These are phyloP conservation scores for Leucoptera coffeella DNA, from an alignment of 2,888 invertebrate genomes.

Conservation along the genomic window DNA sequence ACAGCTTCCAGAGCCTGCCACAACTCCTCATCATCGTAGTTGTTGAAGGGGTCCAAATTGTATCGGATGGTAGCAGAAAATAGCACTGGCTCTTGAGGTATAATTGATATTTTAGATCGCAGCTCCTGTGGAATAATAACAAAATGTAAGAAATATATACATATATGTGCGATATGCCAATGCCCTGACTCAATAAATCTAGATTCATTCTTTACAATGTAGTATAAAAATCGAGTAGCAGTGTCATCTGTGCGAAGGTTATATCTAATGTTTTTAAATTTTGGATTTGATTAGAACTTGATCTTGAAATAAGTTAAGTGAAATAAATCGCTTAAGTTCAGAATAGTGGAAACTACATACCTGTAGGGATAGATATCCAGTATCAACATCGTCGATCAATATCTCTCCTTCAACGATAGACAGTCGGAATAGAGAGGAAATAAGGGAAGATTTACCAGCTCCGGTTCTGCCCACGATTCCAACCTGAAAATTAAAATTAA, in stretches of 20 bases:
- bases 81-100: conserved; percentile 71
- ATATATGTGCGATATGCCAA: too few species aligned
- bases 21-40: conserved; percentile 60
- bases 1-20: conserved; percentile 71
- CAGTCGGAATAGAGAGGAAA: conserved; percentile 72
- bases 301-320: too few species aligned
- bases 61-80: conserved; percentile 67
- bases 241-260: too few species aligned
- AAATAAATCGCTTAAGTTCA: too few species aligned
- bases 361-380: conserved; percentile 25
- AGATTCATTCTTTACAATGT: too few species aligned
- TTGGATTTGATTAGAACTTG: too few species aligned
- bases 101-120: conserved; percentile 62
- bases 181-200: too few species aligned
- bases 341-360: too few species aligned
- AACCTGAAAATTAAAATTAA: too few species aligned
- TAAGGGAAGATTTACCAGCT: conserved; percentile 75
- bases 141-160: conserved; percentile 2
- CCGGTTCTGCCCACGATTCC: conserved; percentile 82
- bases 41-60: conserved; percentile 70
- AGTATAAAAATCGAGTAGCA: too few species aligned
- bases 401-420: conserved; percentile 65
- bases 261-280: too few species aligned
- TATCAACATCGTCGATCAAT: conserved; percentile 62
- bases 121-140: conserved; percentile 40